Conservation (phyloP, 2,113 vertebrate genomes). For the Indri indri region DNA sequence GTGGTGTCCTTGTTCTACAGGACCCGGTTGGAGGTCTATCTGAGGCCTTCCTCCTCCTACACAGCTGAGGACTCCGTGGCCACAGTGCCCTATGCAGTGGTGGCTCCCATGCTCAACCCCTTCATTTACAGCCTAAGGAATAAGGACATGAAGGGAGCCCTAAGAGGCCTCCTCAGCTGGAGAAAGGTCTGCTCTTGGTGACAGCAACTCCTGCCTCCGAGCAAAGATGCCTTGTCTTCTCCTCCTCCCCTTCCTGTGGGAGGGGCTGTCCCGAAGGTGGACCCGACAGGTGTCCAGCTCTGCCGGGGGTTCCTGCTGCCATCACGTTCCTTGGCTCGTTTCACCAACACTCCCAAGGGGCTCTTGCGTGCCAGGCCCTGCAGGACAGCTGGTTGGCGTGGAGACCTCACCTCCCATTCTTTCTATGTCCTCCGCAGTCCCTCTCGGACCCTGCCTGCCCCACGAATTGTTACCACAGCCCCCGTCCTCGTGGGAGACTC, state of each 20-base stretch:
- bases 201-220: not conserved
- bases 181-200: not conserved
- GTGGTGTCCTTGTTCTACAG: slow-evolving; percentile 45
- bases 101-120: not conserved
- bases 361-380: not conserved
- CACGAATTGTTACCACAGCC: too few relatives aligned
- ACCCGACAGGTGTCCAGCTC: not conserved
- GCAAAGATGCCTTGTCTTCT: not conserved
- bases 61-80: not conserved
- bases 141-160: not conserved
- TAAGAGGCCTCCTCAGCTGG: not conserved
- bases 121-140: slow-evolving; percentile 18
- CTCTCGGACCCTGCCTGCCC: not conserved
- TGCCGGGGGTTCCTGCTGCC: not conserved
- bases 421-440: not conserved
- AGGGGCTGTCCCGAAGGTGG: not conserved
- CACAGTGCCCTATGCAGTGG: not conserved
- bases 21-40: not conserved
- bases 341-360: not conserved
- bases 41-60: slow-evolving; percentile 15
- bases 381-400: not conserved
- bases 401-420: not conserved
- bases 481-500: not conserved
- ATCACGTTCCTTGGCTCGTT: not conserved
- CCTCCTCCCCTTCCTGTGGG: not conserved